Percentiles rank a stretch among this genome's conserved stretches.
Conservation (phyloP, 1,140 invertebrate species). For the Eupristina koningsbergeri region DNA sequence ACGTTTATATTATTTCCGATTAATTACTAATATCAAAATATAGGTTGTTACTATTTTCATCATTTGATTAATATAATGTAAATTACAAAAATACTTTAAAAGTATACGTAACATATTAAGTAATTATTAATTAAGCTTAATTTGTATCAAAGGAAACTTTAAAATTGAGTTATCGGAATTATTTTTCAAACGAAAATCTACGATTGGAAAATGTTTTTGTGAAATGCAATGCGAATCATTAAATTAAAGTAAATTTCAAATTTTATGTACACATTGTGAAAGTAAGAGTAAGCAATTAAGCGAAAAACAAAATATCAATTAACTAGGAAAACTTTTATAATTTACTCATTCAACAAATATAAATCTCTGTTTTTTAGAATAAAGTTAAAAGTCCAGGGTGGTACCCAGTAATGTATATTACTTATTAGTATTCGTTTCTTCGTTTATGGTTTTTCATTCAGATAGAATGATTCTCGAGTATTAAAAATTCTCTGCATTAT, state of each 20-base stretch:
- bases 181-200: background rate
- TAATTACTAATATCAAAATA: too few relatives aligned
- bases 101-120: background rate
- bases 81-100: background rate
- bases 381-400: background rate
- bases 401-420: background rate
- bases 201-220: background rate
- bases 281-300: background rate
- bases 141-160: background rate
- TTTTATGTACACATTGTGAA: background rate
- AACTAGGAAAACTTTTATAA: slow-evolving; percentile 1
- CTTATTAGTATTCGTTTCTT: background rate
- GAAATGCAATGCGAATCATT: background rate
- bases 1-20: too few relatives aligned
- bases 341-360: background rate
- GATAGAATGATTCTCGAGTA: background rate
- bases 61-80: background rate
- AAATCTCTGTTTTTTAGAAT: background rate
- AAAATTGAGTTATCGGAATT: background rate
- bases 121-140: background rate
- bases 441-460: background rate
- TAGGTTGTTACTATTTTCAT: too few relatives aligned
- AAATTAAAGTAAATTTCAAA: slow-evolving; percentile 1
- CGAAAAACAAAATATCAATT: slow-evolving; percentile 7
- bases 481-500: background rate